Base-by-base conservation (phyloP, 2,888 invertebrate genomes). In the Gastrophysa polygoni region DNA sequence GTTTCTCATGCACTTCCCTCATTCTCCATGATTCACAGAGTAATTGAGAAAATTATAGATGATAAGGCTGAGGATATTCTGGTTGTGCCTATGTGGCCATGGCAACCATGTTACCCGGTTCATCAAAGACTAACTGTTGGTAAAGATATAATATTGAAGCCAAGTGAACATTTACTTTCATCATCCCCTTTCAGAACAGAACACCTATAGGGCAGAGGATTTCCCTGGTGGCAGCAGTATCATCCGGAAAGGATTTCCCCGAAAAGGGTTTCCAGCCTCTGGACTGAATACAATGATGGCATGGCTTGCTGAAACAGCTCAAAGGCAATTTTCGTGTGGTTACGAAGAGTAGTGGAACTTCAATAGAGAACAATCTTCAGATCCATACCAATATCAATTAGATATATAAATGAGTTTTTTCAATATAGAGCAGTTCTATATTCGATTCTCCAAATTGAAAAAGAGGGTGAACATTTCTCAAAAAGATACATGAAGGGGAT, bases 171-270 rank as follows among this genome's bases (percentile, higher is more conserved):
- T 59, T 63, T 75, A 17, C 57, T 75, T 17, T 48, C 55, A 28
- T 59, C 62, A 28, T 59, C 62, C 14, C 63, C 68, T 71, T 63
- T 62, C 64, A 74, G 73, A 44, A 43, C 57, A 6, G 47, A 58
- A 4, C 75, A 75, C 32, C 74, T 73, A 34, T 69, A 17, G 58
- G 59, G 44, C 51, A 28, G 43, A 66, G 64, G 11, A 67, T 76
- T 71, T 64, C 70, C 67, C 72, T 76, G 69, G 68, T 71, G 48
- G 75, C 68, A 63, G 73, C 71, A 57, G 59, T 47, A 49, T 69
- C 72, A 67, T 76, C 74, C 16, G 67, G 59, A 52, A 66, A 20
- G 71, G 70, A 20, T 34, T 52, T 14, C 11, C 7, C n/a, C n/a
- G 1, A 16, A 38, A 29, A 16, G 8, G 14, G 29, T 16, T 24